Conservation (phyloP, 2,113 vertebrate genomes). For the Kryptolebias marmoratus region DNA sequence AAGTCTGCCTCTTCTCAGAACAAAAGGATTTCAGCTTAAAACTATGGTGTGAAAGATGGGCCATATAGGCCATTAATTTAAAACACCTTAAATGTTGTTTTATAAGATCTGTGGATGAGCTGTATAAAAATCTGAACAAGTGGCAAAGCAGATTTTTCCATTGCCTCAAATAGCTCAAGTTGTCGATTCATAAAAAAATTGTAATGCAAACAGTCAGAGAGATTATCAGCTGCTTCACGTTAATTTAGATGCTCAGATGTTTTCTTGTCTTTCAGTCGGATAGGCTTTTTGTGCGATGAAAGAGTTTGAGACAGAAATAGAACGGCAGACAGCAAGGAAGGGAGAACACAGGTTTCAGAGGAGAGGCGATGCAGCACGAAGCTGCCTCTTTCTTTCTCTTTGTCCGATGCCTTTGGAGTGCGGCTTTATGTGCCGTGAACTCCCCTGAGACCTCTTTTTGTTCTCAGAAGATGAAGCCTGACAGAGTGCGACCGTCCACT, state of each 20-base stretch:
- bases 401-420: conserved; percentile 71
- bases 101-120: conserved; percentile 2
- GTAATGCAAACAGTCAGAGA: conserved; percentile 48
- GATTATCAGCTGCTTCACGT: conserved; percentile 48
- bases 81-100: no score
- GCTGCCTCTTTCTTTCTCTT: conserved; percentile 46
- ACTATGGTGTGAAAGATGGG: no score
- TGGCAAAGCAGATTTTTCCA: conserved; percentile 17
- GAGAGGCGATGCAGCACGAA: conserved; percentile 39
- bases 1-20: no score
- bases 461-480: conserved; percentile 65
- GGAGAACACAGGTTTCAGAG: conserved; percentile 25
- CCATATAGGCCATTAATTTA: no score
- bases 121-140: conserved; percentile 21
- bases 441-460: conserved; percentile 73
- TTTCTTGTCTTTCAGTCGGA: conserved; percentile 34
- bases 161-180: conserved; percentile 19
- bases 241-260: conserved; percentile 37
- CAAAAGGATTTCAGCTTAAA: no score
- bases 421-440: conserved; percentile 58
- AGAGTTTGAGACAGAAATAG: conserved; percentile 48
- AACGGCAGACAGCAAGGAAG: conserved; percentile 24
- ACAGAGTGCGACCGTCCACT: conserved; percentile 57
- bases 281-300: conserved; percentile 16
- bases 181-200: conserved; percentile 47